Conservation (phyloP, 2,888 invertebrate species). For the Caenorhabditis plicata region DNA sequence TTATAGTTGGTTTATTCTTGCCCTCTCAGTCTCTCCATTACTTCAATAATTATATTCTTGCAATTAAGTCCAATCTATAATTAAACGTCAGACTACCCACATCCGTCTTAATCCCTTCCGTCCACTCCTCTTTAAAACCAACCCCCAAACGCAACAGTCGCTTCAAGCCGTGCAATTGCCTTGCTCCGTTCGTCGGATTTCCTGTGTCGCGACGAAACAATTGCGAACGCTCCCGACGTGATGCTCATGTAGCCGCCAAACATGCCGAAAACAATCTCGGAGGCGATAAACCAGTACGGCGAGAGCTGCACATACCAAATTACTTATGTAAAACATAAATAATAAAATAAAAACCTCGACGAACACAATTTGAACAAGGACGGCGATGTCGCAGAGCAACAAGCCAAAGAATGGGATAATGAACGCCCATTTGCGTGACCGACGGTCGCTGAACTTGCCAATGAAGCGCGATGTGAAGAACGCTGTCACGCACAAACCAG, state of each 20-base stretch:
- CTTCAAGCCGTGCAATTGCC: slow-evolving; percentile 31
- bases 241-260: slow-evolving; percentile 47
- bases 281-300: slow-evolving; percentile 35
- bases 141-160: slow-evolving; percentile 36
- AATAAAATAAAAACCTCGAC: too few relatives aligned
- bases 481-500: slow-evolving; percentile 34
- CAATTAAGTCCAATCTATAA: too few relatives aligned
- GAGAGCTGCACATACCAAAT: slow-evolving; percentile 7
- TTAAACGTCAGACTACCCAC: too few relatives aligned
- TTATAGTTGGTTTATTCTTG: too few relatives aligned
- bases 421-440: slow-evolving; percentile 37
- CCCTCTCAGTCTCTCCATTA: too few relatives aligned
- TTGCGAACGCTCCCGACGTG: slow-evolving; percentile 29
- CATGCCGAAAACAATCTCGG: slow-evolving; percentile 38
- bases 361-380: slow-evolving; percentile 30
- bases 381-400: slow-evolving; percentile 33
- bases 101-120: too few relatives aligned
- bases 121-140: not conserved
- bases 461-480: slow-evolving; percentile 32
- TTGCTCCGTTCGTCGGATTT: slow-evolving; percentile 14
- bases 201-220: slow-evolving; percentile 16
- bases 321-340: not conserved
- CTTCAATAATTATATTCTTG: too few relatives aligned
- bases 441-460: slow-evolving; percentile 33
- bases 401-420: slow-evolving; percentile 41